A percentile compares a stretch with the other conserved stretches of the same genome.
These are phyloP conservation scores for Xerus inauris DNA, from an alignment of 2,113 vertebrate species.

Conservation along the genomic window DNA sequence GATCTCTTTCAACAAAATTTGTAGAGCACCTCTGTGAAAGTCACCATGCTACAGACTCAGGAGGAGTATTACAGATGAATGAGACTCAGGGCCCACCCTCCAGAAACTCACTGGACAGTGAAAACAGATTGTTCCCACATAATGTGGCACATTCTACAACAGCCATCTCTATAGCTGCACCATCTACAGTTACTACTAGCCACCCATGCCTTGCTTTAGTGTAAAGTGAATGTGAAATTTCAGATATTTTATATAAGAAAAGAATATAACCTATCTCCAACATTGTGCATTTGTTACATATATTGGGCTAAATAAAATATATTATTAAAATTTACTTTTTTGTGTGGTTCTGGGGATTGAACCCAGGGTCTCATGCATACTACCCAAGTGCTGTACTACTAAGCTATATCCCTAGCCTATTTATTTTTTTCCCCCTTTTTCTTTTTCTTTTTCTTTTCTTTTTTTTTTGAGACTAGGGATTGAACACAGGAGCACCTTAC, in stretches of 20 bases:
- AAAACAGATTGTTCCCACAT: not conserved
- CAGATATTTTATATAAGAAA: not conserved
- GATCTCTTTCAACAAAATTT: not conserved
- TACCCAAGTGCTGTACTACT: not conserved
- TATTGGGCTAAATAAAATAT: not conserved
- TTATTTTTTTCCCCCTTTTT: not conserved
- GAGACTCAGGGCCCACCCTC: not conserved
- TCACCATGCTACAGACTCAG: not conserved
- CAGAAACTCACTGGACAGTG: not conserved
- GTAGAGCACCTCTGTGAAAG: not conserved
- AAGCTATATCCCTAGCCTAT: not conserved
- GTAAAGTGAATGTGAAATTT: not conserved
- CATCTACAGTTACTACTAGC: not conserved
- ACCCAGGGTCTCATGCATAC: not conserved
- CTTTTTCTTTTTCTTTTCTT: too few species aligned
- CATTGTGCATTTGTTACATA: not conserved
- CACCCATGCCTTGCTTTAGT: not conserved
- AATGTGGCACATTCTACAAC: not conserved
- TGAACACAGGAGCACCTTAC: too few species aligned
- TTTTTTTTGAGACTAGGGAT: too few species aligned
- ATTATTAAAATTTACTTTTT: constrained; percentile 15
- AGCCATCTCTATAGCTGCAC: not conserved
- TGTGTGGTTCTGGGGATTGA: not conserved
- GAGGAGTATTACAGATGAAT: not conserved
- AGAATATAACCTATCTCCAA: not conserved